These are phyloP conservation scores for Eulemur macaco DNA, from an alignment of 2,113 vertebrate genomes.

Conservation along the genomic window DNA sequence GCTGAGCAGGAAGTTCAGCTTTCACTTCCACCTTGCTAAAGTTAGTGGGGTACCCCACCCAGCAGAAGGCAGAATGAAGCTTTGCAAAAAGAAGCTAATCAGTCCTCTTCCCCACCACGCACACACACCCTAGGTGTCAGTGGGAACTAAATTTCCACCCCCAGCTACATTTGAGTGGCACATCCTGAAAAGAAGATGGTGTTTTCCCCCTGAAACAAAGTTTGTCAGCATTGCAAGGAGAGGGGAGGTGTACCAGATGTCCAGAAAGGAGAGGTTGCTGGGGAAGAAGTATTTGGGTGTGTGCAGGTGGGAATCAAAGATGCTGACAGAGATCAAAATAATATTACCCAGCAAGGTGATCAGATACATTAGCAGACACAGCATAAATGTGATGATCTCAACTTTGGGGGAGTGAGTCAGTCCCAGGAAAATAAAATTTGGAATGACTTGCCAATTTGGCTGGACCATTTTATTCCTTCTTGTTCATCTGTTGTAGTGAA, in stretches of 20 bases:
- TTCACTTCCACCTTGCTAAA: too few relatives aligned
- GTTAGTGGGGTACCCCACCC: too few relatives aligned
- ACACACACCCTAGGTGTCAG: too few relatives aligned
- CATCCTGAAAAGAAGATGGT: slow-evolving; percentile 61
- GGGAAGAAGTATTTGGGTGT: slow-evolving; percentile 76
- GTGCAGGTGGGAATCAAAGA: slow-evolving; percentile 51
- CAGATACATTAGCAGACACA: slow-evolving; percentile 62
- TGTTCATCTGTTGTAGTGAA: neutral
- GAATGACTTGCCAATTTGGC: neutral
- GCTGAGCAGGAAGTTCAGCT: too few relatives aligned
- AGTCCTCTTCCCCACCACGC: too few relatives aligned
- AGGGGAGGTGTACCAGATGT: slow-evolving; percentile 72
- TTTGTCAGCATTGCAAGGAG: slow-evolving; percentile 62
- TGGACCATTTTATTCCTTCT: slow-evolving; percentile 27
- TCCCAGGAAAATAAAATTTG: slow-evolving; percentile 58
- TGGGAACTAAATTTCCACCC: too few relatives aligned
- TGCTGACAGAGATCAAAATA: slow-evolving; percentile 46
- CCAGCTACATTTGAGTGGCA: slow-evolving; percentile 52
- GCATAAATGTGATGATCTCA: slow-evolving; percentile 18
- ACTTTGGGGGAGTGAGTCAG: slow-evolving; percentile 54
- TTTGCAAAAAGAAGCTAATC: too few relatives aligned
- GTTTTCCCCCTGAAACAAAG: slow-evolving; percentile 45
- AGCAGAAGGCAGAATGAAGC: too few relatives aligned
- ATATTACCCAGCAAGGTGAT: slow-evolving; percentile 49
- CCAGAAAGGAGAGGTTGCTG: slow-evolving; percentile 68